These are phyloP conservation scores for Chironomus riparius DNA, from an alignment of 2,888 invertebrate species.

Conservation along the genomic window DNA sequence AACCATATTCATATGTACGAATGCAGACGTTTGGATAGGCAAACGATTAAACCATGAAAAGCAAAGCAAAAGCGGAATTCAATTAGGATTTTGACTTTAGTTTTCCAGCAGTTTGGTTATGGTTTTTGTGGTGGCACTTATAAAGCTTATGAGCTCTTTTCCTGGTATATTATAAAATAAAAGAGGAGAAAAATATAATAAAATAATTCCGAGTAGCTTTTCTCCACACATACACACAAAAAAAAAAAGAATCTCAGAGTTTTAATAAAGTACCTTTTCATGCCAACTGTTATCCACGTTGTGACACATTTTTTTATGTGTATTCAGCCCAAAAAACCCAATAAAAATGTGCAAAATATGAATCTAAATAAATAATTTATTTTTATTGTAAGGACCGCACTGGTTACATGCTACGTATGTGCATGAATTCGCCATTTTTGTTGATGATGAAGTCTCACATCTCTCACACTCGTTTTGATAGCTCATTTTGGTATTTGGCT, in stretches of 20 bases:
- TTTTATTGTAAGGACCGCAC: slow-evolving; percentile 1
- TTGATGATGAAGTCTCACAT: background rate
- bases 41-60: background rate
- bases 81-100: background rate
- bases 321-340: background rate
- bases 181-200: too few relatives aligned
- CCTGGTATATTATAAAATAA: background rate
- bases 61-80: background rate
- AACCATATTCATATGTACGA: background rate
- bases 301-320: background rate
- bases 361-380: slow-evolving; percentile 3
- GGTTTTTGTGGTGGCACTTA: background rate
- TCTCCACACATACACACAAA: background rate
- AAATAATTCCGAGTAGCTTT: background rate
- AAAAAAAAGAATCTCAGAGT: background rate
- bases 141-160: background rate
- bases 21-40: too few relatives aligned
- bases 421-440: background rate
- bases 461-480: too few relatives aligned
- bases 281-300: background rate
- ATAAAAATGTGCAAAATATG: slow-evolving; percentile 5
- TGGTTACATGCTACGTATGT: background rate
- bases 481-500: too few relatives aligned
- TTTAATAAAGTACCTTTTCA: background rate
- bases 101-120: background rate